phyloP scores from a whole-genome alignment of 2,888 invertebrate species.

The Plemyria rubiginata region DNA sequence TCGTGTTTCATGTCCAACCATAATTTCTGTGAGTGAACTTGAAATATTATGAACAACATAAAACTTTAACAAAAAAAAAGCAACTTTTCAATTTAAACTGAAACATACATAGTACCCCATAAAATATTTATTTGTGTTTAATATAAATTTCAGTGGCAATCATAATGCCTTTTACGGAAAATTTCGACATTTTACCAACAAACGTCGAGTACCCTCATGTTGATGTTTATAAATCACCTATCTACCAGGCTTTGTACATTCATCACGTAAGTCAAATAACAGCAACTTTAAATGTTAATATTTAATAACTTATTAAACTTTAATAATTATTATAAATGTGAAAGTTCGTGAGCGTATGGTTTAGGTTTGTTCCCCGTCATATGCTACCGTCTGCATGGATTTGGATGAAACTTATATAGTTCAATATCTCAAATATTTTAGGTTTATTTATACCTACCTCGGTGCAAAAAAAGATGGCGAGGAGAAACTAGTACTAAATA shows the following conservation, averaged over 20 bases:
- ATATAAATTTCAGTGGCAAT: constrained; percentile 67
- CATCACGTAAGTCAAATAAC: constrained; percentile 68
- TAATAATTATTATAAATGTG: no score
- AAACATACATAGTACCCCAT: not conserved
- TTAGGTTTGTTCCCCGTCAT: no score
- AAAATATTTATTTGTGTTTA: not conserved
- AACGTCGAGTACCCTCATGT: constrained; percentile 78
- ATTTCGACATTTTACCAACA: constrained; percentile 76
- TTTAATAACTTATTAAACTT: no score
- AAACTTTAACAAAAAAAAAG: no score
- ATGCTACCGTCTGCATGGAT: no score
- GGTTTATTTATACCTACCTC: no score
- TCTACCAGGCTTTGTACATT: constrained; percentile 67
- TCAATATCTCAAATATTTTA: no score
- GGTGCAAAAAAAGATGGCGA: no score
- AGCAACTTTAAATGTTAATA: no score
- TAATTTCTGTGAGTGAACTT: not conserved
- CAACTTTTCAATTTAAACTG: not conserved
- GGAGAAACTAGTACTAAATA: not conserved
- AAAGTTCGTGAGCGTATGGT: no score
- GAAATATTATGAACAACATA: not conserved
- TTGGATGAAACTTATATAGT: no score
- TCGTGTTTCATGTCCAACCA: no score
- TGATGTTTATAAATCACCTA: constrained; percentile 69
- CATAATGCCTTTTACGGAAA: constrained; percentile 75